Evolutionary conservation across 2,888 invertebrate species (phyloP).

Genomic region (Nematopogon swammerdamellus): DNA sequence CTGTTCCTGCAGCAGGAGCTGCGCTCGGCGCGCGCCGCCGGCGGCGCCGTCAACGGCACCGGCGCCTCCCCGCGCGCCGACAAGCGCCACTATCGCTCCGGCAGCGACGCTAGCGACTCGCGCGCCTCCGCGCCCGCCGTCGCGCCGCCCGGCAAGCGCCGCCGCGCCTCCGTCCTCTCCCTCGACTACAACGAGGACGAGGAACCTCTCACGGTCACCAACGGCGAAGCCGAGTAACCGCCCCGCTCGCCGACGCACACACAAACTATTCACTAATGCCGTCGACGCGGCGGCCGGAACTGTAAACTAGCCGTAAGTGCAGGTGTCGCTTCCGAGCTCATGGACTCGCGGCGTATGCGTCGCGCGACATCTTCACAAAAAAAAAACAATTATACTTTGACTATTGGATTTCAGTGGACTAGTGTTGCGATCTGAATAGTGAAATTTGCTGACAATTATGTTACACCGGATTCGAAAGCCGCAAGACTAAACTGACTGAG

Average conservation of each 20-base stretch:
- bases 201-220: constrained; percentile 65
- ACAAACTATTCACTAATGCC: no score
- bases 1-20: constrained; percentile 91
- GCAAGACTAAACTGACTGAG: background rate
- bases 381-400: no score
- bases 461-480: background rate
- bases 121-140: constrained; percentile 10
- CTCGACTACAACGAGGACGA: constrained; percentile 74
- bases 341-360: no score
- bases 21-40: constrained; percentile 62
- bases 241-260: constrained; percentile 22
- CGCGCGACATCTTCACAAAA: no score
- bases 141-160: constrained; percentile 61
- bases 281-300: no score
- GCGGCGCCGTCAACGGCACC: constrained; percentile 32
- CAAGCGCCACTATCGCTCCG: constrained; percentile 37
- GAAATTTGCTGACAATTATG: background rate
- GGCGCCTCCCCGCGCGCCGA: constrained; percentile 27
- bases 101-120: constrained; percentile 34
- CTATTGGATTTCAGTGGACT: background rate
- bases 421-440: background rate
- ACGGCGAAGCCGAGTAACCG: constrained; percentile 62
- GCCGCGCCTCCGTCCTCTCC: constrained; percentile 68
- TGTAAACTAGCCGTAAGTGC: no score
- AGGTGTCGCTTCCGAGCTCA: no score